These are phyloP conservation scores for Clarias platycephalus DNA, from an alignment of 2,797 vertebrate genomes.

Conservation along the genomic window DNA sequence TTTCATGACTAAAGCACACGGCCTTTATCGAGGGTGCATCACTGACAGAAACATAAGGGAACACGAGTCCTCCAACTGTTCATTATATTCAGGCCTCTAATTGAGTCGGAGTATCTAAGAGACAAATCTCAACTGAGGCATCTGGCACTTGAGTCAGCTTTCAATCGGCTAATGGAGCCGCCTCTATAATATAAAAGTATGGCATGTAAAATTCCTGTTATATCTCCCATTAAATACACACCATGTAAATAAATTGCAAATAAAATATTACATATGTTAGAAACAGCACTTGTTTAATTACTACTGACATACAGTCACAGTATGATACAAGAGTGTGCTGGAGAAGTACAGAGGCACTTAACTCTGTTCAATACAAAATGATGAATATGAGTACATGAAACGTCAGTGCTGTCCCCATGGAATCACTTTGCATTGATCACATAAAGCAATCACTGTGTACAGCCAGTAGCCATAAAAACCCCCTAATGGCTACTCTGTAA, in stretches of 20 bases:
- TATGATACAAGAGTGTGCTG: neutral
- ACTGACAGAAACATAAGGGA: constrained; percentile 16
- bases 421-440: constrained; percentile 24
- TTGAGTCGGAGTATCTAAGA: constrained; percentile 21
- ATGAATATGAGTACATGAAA: constrained; percentile 16
- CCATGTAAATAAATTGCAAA: neutral
- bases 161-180: constrained; percentile 7
- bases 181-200: constrained; percentile 13
- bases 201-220: constrained; percentile 5
- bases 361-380: constrained; percentile 15
- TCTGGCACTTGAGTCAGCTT: constrained; percentile 33
- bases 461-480: constrained; percentile 17
- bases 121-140: constrained; percentile 14
- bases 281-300: neutral
- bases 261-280: neutral
- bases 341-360: constrained; percentile 17
- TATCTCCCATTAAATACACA: neutral
- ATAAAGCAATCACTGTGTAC: constrained; percentile 15
- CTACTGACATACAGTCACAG: neutral
- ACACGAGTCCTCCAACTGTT: constrained; percentile 19
- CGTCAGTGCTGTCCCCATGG: constrained; percentile 11
- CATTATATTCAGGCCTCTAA: constrained; percentile 41
- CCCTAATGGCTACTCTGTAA: neutral
- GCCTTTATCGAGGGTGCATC: constrained; percentile 5
- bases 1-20: neutral